Evolutionary conservation across 2,113 vertebrate species (phyloP), one percentile per base, ranked within the genome.

Genomic region (Dipodomys merriami): DNA sequence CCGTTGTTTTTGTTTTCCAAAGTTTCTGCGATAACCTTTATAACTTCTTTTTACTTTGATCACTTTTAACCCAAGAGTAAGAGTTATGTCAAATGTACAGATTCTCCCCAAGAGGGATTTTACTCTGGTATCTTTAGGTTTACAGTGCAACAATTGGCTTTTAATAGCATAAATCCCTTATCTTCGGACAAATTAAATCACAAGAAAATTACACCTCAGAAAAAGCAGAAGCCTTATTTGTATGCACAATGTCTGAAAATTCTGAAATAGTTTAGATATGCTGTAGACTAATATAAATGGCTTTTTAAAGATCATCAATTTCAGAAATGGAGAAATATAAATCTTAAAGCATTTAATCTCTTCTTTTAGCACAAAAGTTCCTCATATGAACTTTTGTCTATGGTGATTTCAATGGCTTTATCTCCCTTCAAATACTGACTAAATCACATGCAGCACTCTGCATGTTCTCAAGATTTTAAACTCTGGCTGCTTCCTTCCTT

Each of bases 161-260:
- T 64, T 64, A 95, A 57, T 6, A 23, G 29, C 53, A 57, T 57
- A 57, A 71, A 77, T 74, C 83, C 60, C 83, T 44, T 81, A 85
- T 27, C 72, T 93, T 95, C 83, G 71, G 83, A 93, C 78, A 35
- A 89, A 80, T 44, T 82, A 76, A 16, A 69, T 4, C 62, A 90
- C 46, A 77, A 93, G 94, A 95, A 93, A 88, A 96, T 93, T 67
- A 18, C 74, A 25, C 79, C 20, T 80, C 15, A n/a, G 0, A 0
- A 91, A 86, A 0, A 90, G 35, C 46, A 81, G 79, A 95, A 77
- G 62, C 8, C 16, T 46, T 92, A 67, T 1, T 0, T 85, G 68
- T 25, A 19, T 25, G 35, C 82, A 90, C 12, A 89, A 72, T 23
- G 79, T 23, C 83, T 93, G 79, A 79, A 88, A 91, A 85, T 2